Evolutionary conservation across 2,888 invertebrate genomes (phyloP).

Genomic region (Eurytoma californica): DNA sequence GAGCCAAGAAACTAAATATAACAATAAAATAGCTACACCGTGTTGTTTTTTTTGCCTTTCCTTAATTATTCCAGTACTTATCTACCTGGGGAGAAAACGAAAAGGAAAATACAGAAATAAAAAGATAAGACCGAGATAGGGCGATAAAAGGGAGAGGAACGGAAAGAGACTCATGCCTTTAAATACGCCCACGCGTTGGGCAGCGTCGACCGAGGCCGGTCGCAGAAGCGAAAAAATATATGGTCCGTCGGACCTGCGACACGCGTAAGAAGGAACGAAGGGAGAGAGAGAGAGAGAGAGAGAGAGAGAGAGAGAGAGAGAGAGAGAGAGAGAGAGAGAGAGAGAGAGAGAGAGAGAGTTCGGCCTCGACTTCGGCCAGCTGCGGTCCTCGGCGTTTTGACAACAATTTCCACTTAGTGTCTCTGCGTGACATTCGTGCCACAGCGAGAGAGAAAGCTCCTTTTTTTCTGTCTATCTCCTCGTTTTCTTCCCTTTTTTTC

Average conservation of each 20-base stretch:
- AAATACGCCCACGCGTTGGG: slow-evolving; percentile 67
- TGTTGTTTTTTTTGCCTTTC: no score
- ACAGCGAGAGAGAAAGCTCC: slow-evolving; percentile 2
- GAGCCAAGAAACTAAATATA: no score
- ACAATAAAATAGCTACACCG: no score
- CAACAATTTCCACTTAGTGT: slow-evolving; percentile 75
- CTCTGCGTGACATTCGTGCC: slow-evolving; percentile 62
- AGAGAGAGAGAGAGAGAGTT: slow-evolving; percentile 35
- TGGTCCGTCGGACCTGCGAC: slow-evolving; percentile 65
- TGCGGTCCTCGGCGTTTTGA: slow-evolving; percentile 70
- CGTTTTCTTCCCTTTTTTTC: background rate
- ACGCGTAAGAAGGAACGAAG: slow-evolving; percentile 39
- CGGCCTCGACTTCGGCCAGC: slow-evolving; percentile 44
- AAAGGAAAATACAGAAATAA: background rate
- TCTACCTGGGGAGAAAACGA: background rate
- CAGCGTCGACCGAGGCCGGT: background rate
- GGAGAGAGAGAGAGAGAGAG: slow-evolving; percentile 8
- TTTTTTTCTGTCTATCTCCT: slow-evolving; percentile 1
- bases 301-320: slow-evolving; percentile 24
- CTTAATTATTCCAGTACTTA: no score
- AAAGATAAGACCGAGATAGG: background rate
- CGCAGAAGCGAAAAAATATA: slow-evolving; percentile 65
- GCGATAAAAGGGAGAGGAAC: background rate
- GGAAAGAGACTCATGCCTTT: slow-evolving; percentile 51
- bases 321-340: slow-evolving; percentile 15